Evolutionary conservation across 2,888 invertebrate genomes (phyloP).

Genomic region (Diarsia mendica): DNA sequence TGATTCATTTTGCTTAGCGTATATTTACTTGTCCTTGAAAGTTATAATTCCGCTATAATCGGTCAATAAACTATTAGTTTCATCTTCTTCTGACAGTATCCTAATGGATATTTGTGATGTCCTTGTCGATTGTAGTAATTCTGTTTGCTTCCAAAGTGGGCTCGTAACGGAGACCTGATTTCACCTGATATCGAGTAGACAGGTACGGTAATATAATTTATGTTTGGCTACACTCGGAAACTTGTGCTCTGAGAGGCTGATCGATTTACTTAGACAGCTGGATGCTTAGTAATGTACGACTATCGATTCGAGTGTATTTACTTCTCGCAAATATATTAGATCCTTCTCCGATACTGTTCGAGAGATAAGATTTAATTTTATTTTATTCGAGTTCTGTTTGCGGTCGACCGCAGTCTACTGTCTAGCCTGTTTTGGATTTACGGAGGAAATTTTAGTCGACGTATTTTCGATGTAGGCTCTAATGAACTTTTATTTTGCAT

Average conservation of each 20-base stretch:
- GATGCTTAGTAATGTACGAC: conserved; percentile 51
- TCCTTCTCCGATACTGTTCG: conserved; percentile 16
- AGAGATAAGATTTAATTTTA: conserved; percentile 22
- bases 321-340: conserved; percentile 45
- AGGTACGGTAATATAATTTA: conserved; percentile 72
- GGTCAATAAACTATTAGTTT: conserved; percentile 8
- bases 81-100: conserved; percentile 25
- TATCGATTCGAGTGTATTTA: conserved; percentile 39
- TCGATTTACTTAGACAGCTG: conserved; percentile 66
- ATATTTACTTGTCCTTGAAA: neutral
- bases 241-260: conserved; percentile 63
- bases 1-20: neutral
- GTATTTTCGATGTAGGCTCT: conserved; percentile 11
- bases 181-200: conserved; percentile 66
- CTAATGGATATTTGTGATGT: conserved; percentile 58
- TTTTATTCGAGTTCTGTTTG: conserved; percentile 28
- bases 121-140: conserved; percentile 66
- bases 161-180: conserved; percentile 64
- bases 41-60: neutral
- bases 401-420: neutral
- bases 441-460: neutral
- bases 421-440: conserved; percentile 12
- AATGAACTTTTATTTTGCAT: conserved; percentile 41
- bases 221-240: conserved; percentile 65
- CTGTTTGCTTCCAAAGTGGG: conserved; percentile 62